Percentiles rank a stretch among this genome's conserved stretches.
These are phyloP conservation scores for Lasioglossum leucozonium DNA, from an alignment of 2,888 invertebrate genomes.

Conservation along the genomic window DNA sequence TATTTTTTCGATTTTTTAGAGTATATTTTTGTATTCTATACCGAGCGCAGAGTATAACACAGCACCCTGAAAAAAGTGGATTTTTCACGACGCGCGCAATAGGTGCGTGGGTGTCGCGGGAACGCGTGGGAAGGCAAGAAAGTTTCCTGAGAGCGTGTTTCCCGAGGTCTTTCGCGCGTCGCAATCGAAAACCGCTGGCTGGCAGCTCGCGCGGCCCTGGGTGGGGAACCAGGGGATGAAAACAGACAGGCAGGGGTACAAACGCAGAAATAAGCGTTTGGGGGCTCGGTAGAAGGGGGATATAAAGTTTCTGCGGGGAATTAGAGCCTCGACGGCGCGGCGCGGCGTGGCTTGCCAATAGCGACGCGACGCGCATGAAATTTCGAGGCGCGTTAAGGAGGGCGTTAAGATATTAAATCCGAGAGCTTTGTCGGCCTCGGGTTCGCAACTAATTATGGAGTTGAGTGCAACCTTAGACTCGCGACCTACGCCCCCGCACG, in stretches of 20 bases:
- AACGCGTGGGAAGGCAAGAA: background rate
- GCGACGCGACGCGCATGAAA: conserved; percentile 70
- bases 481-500: conserved; percentile 17
- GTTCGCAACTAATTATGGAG: conserved; percentile 80
- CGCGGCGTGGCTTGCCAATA: conserved; percentile 69
- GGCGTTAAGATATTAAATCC: conserved; percentile 81
- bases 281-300: conserved; percentile 20
- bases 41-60: too few relatives aligned
- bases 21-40: background rate
- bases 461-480: conserved; percentile 77
- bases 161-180: background rate
- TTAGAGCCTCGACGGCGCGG: conserved; percentile 62
- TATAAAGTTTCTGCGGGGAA: conserved; percentile 68
- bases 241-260: conserved; percentile 6
- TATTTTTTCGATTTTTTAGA: background rate
- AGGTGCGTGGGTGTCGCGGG: background rate
- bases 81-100: background rate
- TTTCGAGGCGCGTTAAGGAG: conserved; percentile 77
- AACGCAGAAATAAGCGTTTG: conserved; percentile 7
- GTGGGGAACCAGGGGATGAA: background rate
- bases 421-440: conserved; percentile 74
- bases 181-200: conserved; percentile 59
- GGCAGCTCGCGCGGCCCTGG: conserved; percentile 20
- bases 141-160: background rate
- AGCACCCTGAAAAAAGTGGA: background rate